Base-by-base conservation (phyloP, 2,113 vertebrate genomes). In the Rattus rattus region DNA sequence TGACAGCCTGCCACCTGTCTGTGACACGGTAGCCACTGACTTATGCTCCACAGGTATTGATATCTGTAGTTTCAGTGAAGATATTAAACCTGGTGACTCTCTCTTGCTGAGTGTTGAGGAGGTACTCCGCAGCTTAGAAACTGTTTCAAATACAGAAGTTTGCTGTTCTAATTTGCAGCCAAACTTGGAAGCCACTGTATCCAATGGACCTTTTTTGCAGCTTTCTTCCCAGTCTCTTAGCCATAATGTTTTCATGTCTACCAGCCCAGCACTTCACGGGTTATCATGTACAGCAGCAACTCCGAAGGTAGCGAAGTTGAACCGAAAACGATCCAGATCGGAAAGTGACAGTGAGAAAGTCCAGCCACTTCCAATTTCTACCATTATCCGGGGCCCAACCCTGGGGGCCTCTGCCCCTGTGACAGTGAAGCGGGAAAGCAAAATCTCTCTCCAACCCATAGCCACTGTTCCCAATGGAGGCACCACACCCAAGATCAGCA, bases 341-440 rank as follows among this genome's bases (percentile, higher is more conserved):
- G 99, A 99, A 98, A 99, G 99, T 0, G 99, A 99, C 99, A 99
- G 99, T 5, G 99, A 99, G 95, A 99, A 99, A 98, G 99, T 99
- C 95, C 99, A 99, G 81, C 99, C 99, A 94, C 98, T 99, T 49
- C 99, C 99, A 73, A 99, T 99, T 96, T 99, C 99, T 98, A 99
- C 99, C 98, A 99, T 99, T 98, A 99, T 99, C 95, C 99, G 99
- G 95, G 99, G 99, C 97, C 99, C 99, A 4, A 98, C 99, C 0
- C 8, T 99, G 96, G 99, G 99, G 90, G 98, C 99, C 0, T 99
- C 99, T 2, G 98, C 99, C 97, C 99, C 99, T 0, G 96, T 99
- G 52, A 99, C 99, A 5, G 98, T 99, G 86, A 99, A 99, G 86
- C 99, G 98, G 96, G 99, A 99, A 77, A 99, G 98, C 33, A 99